A percentile compares a stretch with the other conserved stretches of the same genome.
phyloP scores from a whole-genome alignment of 2,113 vertebrate species.

The Podarcis raffonei region DNA sequence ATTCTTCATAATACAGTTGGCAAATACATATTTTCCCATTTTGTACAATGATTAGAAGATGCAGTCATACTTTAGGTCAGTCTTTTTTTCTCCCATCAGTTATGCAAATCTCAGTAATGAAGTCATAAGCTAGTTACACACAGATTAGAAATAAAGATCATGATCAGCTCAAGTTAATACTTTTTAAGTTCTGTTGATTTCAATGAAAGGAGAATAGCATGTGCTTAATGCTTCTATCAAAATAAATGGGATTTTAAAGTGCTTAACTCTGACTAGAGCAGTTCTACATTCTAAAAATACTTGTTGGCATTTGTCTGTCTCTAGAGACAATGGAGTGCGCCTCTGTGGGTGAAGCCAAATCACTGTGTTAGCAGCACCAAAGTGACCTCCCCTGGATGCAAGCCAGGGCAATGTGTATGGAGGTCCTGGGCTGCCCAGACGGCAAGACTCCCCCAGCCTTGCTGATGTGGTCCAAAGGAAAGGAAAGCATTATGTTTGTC shows the following conservation, averaged over 20 bases:
- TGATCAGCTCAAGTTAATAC: neutral
- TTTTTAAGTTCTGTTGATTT: neutral
- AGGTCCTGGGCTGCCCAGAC: too few species aligned
- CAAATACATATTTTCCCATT: conserved; percentile 66
- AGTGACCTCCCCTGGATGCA: too few species aligned
- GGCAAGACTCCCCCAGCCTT: too few species aligned
- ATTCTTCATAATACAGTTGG: conserved; percentile 62
- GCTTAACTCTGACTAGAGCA: neutral
- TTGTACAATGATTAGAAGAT: conserved; percentile 51
- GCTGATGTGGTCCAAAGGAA: too few species aligned
- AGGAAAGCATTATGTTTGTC: too few species aligned
- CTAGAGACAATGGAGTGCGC: too few species aligned
- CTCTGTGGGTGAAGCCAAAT: too few species aligned
- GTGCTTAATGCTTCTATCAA: neutral
- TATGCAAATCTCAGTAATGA: conserved; percentile 11
- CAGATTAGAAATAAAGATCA: conserved; percentile 8
- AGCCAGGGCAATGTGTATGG: too few species aligned
- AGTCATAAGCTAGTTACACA: conserved; percentile 18
- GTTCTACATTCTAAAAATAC: too few species aligned
- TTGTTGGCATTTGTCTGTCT: too few species aligned
- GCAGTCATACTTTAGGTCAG: conserved; percentile 37
- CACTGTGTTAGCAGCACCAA: too few species aligned
- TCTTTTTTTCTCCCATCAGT: conserved; percentile 30
- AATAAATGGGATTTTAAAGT: neutral
- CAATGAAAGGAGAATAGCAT: neutral